Evolutionary conservation across 1,140 invertebrate species (phyloP).

Genomic region (Holcopasites calliopsidis): DNA sequence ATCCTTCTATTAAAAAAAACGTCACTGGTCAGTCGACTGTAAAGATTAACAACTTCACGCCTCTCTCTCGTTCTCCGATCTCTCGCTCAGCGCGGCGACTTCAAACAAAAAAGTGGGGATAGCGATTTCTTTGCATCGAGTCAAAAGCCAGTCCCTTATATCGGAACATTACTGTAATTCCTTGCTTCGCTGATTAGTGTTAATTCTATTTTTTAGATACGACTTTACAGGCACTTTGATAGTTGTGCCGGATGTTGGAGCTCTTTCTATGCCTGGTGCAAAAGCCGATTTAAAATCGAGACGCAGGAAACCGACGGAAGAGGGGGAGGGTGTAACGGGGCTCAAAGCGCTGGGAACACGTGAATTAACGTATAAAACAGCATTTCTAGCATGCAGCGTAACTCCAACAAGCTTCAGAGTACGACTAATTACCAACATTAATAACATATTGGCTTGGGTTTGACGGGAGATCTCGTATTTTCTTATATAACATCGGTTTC

Average conservation of each 20-base stretch:
- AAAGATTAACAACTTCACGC: too few relatives aligned
- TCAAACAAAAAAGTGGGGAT: too few relatives aligned
- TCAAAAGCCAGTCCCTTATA: too few relatives aligned
- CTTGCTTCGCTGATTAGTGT: neutral
- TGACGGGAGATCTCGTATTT: too few relatives aligned
- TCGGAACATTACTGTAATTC: neutral
- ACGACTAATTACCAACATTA: slow-evolving; percentile 65
- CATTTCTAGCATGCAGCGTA: slow-evolving; percentile 97
- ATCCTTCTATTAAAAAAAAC: too few relatives aligned
- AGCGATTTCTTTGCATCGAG: too few relatives aligned
- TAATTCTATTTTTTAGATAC: slow-evolving; percentile 82
- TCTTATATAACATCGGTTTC: too few relatives aligned
- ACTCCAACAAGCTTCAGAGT: slow-evolving; percentile 90
- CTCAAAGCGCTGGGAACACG: slow-evolving; percentile 96
- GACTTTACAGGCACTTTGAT: slow-evolving; percentile 99
- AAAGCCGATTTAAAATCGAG: slow-evolving; percentile 89
- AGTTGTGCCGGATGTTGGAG: slow-evolving; percentile 97
- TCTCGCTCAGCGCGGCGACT: too few relatives aligned
- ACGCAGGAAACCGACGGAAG: slow-evolving; percentile 86
- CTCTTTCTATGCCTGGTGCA: slow-evolving; percentile 91
- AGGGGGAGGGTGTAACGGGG: slow-evolving; percentile 93
- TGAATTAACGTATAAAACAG: slow-evolving; percentile 96
- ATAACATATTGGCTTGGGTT: too few relatives aligned
- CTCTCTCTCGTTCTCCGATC: too few relatives aligned
- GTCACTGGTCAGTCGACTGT: too few relatives aligned